Evolutionary conservation across 2,797 vertebrate genomes (phyloP), one percentile per base, ranked within the genome.

Genomic region (Muraenolepis orangiensis): DNA sequence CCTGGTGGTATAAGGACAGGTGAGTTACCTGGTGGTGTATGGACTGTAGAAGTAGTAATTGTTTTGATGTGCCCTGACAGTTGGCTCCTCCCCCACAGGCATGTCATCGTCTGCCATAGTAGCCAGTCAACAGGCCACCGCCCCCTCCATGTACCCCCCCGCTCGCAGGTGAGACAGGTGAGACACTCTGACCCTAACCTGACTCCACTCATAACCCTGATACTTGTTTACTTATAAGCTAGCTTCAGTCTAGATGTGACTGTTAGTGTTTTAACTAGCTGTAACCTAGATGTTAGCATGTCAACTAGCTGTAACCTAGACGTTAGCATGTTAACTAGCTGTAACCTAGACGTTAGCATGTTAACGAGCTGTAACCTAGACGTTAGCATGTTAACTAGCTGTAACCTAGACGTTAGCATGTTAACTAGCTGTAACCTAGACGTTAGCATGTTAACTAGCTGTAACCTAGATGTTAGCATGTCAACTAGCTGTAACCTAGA

Each of bases 131-230:
- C 97, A 98, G 81, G 95, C 96, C 81, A 96, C 97, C 0, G 87
- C 96, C 66, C 95, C 96, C 73, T 97, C 96, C 80, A 93, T 97
- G 34, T 99, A 97, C 85, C 96, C 97, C 4, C 96, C 97, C 12
- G 90, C 96, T 57, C 91, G 96, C 93, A 98, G 97, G 97, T 99
- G 97, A 98, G 95, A 97, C 85, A 7, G 96, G 97, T 97, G 94
- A 96, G 96, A 76, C 85, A 13, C 2, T 23, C 7, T 66, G 18
- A 23, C 51, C 11, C 29, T 31, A 1, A 23, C 61, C 66, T 6
- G n/a, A 23, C n/a, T 20, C 51, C 16, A n/a, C n/a, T 12, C 38
- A 13, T 46, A 2, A 46, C 12, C 40, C 40, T 46, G 18, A n/a
- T 34, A 34, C 32, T 1, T 38, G 36, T 38, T 38, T 6, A 38